Percentiles rank a stretch among this genome's conserved stretches.
Evolutionary conservation across 1,140 invertebrate genomes (phyloP).

Genomic region (Aleiodes sp.): DNA sequence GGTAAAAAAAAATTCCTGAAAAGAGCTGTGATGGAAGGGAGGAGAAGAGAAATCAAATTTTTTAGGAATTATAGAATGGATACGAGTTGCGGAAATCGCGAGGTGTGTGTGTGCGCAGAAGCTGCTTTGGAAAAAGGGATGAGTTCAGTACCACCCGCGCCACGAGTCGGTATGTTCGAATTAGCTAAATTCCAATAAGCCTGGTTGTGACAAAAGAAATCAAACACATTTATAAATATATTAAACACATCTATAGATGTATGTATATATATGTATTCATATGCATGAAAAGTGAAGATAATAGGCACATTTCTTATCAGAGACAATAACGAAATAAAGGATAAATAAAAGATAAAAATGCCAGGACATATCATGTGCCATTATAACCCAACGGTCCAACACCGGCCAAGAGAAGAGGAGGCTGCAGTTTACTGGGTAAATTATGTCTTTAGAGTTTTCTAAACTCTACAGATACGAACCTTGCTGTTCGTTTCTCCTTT

Average conservation of each 20-base stretch:
- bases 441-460: no score
- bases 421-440: conserved; percentile 62
- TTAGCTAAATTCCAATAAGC: background rate
- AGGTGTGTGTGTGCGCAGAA: conserved; percentile 30
- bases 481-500: no score
- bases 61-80: background rate
- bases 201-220: conserved; percentile 19
- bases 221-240: background rate
- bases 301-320: no score
- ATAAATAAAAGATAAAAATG: conserved; percentile 46
- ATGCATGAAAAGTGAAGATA: no score
- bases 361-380: conserved; percentile 58
- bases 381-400: conserved; percentile 53
- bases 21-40: no score
- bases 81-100: background rate
- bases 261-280: no score
- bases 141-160: conserved; percentile 62
- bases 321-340: background rate
- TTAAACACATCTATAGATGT: no score
- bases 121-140: conserved; percentile 54
- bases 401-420: conserved; percentile 58
- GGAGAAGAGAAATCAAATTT: background rate
- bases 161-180: conserved; percentile 55
- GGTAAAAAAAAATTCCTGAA: no score
- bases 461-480: no score